These are phyloP conservation scores for Nezara viridula DNA, from an alignment of 2,888 invertebrate genomes.

Conservation along the genomic window DNA sequence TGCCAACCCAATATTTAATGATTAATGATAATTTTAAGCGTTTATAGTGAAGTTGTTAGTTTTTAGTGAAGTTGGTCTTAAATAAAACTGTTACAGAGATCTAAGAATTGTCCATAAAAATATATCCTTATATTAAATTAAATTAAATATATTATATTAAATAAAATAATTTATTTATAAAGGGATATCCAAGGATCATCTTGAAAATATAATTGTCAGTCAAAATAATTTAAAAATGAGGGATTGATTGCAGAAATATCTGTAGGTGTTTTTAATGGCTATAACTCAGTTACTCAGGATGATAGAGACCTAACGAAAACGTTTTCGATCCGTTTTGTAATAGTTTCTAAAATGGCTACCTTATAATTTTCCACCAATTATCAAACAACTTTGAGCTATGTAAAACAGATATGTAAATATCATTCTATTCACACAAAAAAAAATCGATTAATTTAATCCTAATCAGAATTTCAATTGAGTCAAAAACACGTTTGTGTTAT, in stretches of 20 bases:
- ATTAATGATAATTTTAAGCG: too few species aligned
- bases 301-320: not conserved
- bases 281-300: not conserved
- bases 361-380: not conserved
- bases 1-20: too few species aligned
- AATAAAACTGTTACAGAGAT: too few species aligned
- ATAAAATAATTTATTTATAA: too few species aligned
- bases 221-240: not conserved
- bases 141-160: too few species aligned
- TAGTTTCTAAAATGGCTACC: not conserved
- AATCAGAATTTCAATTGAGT: constrained; percentile 21
- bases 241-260: not conserved
- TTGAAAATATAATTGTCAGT: too few species aligned
- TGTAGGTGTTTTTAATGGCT: not conserved
- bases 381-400: not conserved
- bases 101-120: too few species aligned
- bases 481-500: not conserved
- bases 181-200: too few species aligned
- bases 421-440: not conserved
- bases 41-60: too few species aligned
- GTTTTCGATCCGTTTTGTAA: not conserved
- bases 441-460: constrained; percentile 18
- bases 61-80: too few species aligned
- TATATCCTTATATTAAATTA: too few species aligned
- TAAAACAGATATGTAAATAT: constrained; percentile 29